Evolutionary conservation across 2,888 invertebrate species (phyloP).

Genomic region (Palloptera scutellata): DNA sequence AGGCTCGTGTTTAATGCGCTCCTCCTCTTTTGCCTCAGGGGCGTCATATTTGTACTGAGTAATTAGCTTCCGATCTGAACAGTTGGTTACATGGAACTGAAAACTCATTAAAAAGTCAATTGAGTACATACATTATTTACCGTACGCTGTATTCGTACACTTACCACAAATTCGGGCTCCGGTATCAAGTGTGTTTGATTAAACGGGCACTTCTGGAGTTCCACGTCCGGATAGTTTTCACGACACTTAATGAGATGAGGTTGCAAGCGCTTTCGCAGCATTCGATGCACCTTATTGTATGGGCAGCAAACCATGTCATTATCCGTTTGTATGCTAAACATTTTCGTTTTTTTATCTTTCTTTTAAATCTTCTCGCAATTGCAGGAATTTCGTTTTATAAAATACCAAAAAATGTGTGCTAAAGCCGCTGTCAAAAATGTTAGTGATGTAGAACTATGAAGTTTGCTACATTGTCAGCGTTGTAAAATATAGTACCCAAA

Average conservation of each 20-base stretch:
- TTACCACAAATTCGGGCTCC: slow-evolving; percentile 63
- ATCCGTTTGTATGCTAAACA: slow-evolving; percentile 15
- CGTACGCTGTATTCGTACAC: not conserved
- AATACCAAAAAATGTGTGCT: too few species aligned
- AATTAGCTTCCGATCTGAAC: slow-evolving; percentile 43
- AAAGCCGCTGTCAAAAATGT: too few species aligned
- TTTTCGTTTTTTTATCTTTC: not conserved
- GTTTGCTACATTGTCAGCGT: too few species aligned
- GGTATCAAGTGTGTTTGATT: slow-evolving; percentile 68
- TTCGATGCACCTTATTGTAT: slow-evolving; percentile 67
- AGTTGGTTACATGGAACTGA: slow-evolving; percentile 46
- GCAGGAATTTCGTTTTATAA: too few species aligned
- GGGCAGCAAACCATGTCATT: slow-evolving; percentile 65
- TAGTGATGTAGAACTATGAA: too few species aligned
- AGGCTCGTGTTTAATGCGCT: slow-evolving; percentile 39
- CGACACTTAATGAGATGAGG: slow-evolving; percentile 70
- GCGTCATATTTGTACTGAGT: slow-evolving; percentile 43
- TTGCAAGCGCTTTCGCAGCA: slow-evolving; percentile 67
- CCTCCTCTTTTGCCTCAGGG: slow-evolving; percentile 38
- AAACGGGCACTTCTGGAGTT: slow-evolving; percentile 67
- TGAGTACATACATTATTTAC: not conserved
- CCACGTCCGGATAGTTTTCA: slow-evolving; percentile 64
- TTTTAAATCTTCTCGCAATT: too few species aligned
- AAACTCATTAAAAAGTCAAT: not conserved
- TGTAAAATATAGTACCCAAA: too few species aligned